Evolutionary conservation across 2,113 vertebrate genomes (phyloP).

Genomic region (Tauraco erythrolophus): DNA sequence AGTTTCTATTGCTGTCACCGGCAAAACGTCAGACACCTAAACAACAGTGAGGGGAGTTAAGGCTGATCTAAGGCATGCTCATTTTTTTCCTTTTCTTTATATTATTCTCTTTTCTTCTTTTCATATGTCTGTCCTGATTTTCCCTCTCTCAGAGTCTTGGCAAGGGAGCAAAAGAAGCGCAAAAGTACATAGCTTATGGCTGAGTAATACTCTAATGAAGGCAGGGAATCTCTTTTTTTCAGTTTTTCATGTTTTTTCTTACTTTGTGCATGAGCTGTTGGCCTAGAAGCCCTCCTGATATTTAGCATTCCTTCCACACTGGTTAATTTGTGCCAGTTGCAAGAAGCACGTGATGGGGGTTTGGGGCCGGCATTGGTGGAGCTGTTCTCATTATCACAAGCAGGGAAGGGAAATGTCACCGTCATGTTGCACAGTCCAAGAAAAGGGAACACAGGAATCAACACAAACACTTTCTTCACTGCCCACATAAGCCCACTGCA

Average conservation of each 20-base stretch:
- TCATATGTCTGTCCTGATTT: background rate
- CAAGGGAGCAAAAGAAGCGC: background rate
- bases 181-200: background rate
- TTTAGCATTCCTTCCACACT: background rate
- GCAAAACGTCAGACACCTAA: background rate
- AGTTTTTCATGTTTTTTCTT: background rate
- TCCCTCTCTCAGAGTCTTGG: background rate
- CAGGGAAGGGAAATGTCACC: background rate
- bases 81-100: background rate
- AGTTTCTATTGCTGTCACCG: background rate
- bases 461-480: background rate
- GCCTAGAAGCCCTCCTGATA: background rate
- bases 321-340: background rate
- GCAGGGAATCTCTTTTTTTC: background rate
- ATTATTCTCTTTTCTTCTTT: background rate
- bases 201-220: conserved; percentile 12
- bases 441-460: background rate
- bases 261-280: background rate
- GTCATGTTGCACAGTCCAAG: background rate
- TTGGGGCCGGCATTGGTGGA: background rate
- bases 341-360: background rate
- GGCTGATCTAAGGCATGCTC: background rate
- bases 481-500: background rate
- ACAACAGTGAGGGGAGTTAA: background rate
- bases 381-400: background rate